These are phyloP conservation scores for Trichechus manatus DNA, from an alignment of 2,113 vertebrate species.

Conservation along the genomic window DNA sequence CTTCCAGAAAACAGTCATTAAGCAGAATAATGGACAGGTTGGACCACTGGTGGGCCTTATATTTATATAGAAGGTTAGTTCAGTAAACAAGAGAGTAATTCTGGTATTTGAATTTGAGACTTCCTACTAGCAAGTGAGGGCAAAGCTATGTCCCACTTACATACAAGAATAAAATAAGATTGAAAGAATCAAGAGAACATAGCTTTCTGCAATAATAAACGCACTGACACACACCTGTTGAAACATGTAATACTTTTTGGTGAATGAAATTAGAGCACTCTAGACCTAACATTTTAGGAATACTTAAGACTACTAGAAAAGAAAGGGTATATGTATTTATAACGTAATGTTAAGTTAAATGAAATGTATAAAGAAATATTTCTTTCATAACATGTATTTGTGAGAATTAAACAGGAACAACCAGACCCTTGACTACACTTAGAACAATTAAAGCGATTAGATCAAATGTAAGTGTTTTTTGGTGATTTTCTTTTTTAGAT, in stretches of 20 bases:
- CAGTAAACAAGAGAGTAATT: background rate
- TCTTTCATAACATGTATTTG: background rate
- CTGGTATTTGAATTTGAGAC: background rate
- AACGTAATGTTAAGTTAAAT: background rate
- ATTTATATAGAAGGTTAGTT: background rate
- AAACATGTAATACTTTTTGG: background rate
- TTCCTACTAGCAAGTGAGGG: background rate
- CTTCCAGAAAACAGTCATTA: background rate
- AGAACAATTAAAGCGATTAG: background rate
- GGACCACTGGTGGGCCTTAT: background rate
- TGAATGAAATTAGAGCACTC: background rate
- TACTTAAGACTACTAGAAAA: background rate
- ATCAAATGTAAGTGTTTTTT: background rate
- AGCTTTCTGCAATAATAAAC: background rate
- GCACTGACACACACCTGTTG: background rate
- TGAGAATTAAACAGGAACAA: background rate
- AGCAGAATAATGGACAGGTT: background rate
- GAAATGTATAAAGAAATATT: background rate
- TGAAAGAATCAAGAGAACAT: background rate
- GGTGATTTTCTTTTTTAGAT: background rate
- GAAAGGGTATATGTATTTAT: background rate
- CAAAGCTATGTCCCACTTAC: background rate
- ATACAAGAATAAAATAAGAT: background rate
- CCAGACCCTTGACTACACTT: background rate
- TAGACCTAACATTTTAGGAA: background rate